These are phyloP conservation scores for Glyphotaelius pellucidus DNA, from an alignment of 2,888 invertebrate species.

Conservation along the genomic window DNA sequence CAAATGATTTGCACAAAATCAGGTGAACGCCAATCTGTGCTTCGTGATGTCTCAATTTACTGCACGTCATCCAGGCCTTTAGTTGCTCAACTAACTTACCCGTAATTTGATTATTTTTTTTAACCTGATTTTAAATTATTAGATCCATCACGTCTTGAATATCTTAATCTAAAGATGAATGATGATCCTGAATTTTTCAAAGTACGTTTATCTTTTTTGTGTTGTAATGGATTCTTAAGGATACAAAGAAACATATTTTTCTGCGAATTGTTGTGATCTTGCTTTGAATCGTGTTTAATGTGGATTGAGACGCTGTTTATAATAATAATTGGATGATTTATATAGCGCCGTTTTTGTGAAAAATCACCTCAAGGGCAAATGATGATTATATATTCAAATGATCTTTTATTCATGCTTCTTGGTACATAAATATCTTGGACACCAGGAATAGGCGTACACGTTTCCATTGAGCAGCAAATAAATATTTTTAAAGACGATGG, in stretches of 20 bases:
- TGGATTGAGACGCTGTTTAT: slow-evolving; percentile 8
- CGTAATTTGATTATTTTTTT: neutral
- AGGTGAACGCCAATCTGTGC: slow-evolving; percentile 16
- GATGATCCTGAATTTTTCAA: neutral
- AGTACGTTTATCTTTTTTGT: neutral
- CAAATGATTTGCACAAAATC: slow-evolving; percentile 36
- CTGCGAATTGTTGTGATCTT: neutral
- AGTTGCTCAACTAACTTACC: neutral
- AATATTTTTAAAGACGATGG: neutral
- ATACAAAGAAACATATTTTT: neutral
- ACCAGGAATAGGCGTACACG: neutral
- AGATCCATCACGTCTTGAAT: neutral
- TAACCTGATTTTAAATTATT: neutral
- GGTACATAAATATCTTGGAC: neutral
- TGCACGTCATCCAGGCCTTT: neutral
- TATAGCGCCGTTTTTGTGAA: too few relatives aligned
- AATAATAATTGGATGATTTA: too few relatives aligned
- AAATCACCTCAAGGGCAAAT: too few relatives aligned
- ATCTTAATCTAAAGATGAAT: neutral
- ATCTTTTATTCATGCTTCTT: slow-evolving; percentile 6
- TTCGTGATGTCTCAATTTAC: neutral
- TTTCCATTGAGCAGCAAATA: neutral
- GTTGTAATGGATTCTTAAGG: neutral
- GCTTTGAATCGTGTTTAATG: neutral
- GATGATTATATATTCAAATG: neutral